These are phyloP conservation scores for Emydocephalus ijimae DNA, from an alignment of 2,113 vertebrate genomes.

Conservation along the genomic window DNA sequence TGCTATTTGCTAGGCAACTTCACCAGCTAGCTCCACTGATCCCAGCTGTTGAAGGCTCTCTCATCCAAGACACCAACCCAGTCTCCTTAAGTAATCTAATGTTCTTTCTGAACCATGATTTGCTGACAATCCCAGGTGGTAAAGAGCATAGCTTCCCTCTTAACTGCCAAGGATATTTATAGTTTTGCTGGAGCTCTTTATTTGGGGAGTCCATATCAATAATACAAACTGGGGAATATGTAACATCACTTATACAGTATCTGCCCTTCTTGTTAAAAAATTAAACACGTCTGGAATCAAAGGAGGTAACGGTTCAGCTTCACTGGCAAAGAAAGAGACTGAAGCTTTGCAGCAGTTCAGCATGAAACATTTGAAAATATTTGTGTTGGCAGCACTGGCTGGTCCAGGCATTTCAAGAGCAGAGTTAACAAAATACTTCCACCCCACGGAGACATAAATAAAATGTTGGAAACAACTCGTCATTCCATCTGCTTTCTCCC, in stretches of 20 bases:
- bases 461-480: conserved; percentile 54
- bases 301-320: conserved; percentile 43
- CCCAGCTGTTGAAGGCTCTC: neutral
- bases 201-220: conserved; percentile 59
- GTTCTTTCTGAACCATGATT: conserved; percentile 56
- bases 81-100: conserved; percentile 46
- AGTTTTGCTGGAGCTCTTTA: conserved; percentile 63
- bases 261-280: conserved; percentile 53
- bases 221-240: conserved; percentile 61
- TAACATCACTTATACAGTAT: conserved; percentile 51
- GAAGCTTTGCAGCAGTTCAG: conserved; percentile 51
- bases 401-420: conserved; percentile 43
- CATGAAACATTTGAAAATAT: conserved; percentile 61
- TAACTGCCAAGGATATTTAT: conserved; percentile 54
- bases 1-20: neutral
- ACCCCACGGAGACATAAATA: conserved; percentile 45
- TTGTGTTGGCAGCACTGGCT: conserved; percentile 54
- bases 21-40: neutral
- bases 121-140: conserved; percentile 64
- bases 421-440: conserved; percentile 60
- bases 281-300: conserved; percentile 58
- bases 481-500: conserved; percentile 41
- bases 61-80: conserved; percentile 44
- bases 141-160: conserved; percentile 64
- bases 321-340: conserved; percentile 42